Evolutionary conservation across 2,113 vertebrate genomes (phyloP).

Genomic region (Hydropotes inermis): DNA sequence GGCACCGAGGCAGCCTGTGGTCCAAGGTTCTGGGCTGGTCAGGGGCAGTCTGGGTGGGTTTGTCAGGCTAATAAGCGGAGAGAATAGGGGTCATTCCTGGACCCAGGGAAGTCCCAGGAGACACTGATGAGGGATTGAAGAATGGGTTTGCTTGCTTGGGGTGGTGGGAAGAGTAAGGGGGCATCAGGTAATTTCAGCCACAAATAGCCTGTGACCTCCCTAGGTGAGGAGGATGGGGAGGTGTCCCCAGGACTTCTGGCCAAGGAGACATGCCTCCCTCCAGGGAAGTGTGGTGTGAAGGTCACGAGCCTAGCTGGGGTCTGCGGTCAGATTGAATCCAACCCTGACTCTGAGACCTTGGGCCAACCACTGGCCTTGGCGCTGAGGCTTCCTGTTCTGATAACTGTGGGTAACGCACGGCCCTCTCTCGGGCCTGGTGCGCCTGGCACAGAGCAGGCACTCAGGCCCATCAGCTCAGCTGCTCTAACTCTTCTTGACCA

Average conservation of each 20-base stretch:
- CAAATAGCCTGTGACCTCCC: background rate
- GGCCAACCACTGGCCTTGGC: background rate
- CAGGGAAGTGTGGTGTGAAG: background rate
- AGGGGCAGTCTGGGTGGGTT: background rate
- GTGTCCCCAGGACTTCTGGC: background rate
- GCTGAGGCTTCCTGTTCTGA: background rate
- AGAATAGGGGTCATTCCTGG: background rate
- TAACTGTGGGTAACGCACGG: background rate
- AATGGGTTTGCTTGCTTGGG: too few relatives aligned
- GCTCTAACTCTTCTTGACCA: background rate
- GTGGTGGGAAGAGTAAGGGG: background rate
- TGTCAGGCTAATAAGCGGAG: background rate
- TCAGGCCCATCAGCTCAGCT: background rate
- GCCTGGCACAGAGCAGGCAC: fast-evolving
- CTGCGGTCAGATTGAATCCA: background rate
- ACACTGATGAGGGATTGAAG: background rate
- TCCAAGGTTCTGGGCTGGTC: background rate
- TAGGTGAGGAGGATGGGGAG: background rate
- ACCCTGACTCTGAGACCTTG: background rate
- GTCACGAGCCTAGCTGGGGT: background rate
- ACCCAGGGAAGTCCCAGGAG: background rate
- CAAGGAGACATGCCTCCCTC: background rate
- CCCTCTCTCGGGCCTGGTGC: background rate
- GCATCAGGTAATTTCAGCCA: background rate
- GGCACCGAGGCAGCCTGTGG: background rate